Conservation (phyloP, 2,797 vertebrate species). For the Sebastes diploproa region DNA sequence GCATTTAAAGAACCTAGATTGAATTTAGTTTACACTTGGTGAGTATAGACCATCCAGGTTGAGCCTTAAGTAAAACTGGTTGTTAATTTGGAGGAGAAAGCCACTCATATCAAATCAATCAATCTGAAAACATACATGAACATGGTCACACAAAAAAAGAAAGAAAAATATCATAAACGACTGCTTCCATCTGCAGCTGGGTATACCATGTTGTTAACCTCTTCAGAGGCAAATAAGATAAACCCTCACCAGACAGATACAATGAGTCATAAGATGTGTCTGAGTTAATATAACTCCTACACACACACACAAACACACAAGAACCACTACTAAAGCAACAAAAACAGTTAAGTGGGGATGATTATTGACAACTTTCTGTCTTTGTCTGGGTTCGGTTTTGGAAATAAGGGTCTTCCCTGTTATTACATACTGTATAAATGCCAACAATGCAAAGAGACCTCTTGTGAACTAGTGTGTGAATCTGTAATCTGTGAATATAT, state of each 20-base stretch:
- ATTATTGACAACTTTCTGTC: not conserved
- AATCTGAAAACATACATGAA: not conserved
- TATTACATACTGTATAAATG: not conserved
- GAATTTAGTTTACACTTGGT: no score
- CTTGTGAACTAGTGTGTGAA: not conserved
- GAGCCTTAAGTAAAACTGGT: not conserved
- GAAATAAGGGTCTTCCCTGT: not conserved
- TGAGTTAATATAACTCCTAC: slow-evolving; percentile 47
- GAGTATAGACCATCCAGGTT: not conserved
- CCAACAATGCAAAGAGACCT: not conserved
- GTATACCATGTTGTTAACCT: slow-evolving; percentile 6
- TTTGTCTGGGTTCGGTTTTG: slow-evolving; percentile 10
- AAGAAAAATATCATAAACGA: not conserved
- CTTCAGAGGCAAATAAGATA: slow-evolving; percentile 11
- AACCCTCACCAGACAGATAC: slow-evolving; percentile 52
- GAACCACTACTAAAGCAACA: slow-evolving; percentile 8
- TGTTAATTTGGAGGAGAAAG: not conserved
- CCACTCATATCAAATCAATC: not conserved
- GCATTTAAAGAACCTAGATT: no score
- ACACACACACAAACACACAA: slow-evolving; percentile 2
- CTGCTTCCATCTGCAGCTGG: slow-evolving; percentile 6
- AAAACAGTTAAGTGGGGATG: not conserved
- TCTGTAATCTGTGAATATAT: not conserved
- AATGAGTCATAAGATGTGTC: slow-evolving; percentile 56
- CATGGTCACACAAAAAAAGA: not conserved